Evolutionary conservation across 1,140 invertebrate genomes (phyloP).

Genomic region (Neomicropteryx cornuta): DNA sequence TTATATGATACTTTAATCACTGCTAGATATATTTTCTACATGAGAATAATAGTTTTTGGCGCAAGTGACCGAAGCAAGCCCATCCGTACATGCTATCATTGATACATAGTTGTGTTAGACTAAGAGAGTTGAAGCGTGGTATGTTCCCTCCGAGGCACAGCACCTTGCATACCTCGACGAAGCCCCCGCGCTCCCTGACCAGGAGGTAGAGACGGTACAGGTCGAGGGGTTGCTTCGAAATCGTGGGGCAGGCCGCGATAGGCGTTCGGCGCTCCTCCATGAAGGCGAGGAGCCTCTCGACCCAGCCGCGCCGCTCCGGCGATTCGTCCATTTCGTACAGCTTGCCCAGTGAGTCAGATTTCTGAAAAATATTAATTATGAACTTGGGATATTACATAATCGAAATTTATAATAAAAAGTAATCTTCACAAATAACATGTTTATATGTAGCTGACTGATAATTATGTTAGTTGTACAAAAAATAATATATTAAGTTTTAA

Average conservation of each 20-base stretch:
- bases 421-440: conserved; percentile 6
- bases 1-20: too few relatives aligned
- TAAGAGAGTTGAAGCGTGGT: too few relatives aligned
- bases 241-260: conserved; percentile 90
- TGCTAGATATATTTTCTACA: too few relatives aligned
- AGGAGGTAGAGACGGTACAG: conserved; percentile 90
- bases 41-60: too few relatives aligned
- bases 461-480: conserved; percentile 14
- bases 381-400: too few relatives aligned
- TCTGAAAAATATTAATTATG: conserved; percentile 47
- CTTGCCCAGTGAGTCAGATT: conserved; percentile 83
- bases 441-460: conserved; percentile 1
- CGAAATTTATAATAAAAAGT: too few relatives aligned
- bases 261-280: conserved; percentile 90
- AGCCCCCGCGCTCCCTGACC: conserved; percentile 92
- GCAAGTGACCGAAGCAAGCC: too few relatives aligned
- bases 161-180: conserved; percentile 93
- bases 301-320: conserved; percentile 78
- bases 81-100: too few relatives aligned
- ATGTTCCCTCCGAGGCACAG: too few relatives aligned
- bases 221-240: conserved; percentile 96
- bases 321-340: conserved; percentile 95
- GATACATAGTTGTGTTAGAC: too few relatives aligned
- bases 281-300: conserved; percentile 85
- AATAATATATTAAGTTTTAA: conserved; percentile 1